phyloP scores from a whole-genome alignment of 2,113 vertebrate species.

The Chascanopsetta lugubris region DNA sequence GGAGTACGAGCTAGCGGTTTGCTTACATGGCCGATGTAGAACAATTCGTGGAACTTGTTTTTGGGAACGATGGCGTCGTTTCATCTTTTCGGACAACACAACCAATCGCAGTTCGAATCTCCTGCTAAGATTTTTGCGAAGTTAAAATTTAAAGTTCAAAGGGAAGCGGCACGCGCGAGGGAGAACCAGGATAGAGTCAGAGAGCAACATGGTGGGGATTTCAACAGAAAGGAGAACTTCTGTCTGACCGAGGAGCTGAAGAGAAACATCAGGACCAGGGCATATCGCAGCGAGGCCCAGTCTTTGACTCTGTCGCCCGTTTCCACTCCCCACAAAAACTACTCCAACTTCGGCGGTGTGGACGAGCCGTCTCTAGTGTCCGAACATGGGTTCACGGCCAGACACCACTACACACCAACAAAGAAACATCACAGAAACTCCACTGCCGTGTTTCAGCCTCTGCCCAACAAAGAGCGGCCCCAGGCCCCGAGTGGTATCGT shows the following conservation, averaged over 20 bases:
- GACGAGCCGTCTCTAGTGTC: background rate
- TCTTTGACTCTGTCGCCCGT: slow-evolving; percentile 74
- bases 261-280: background rate
- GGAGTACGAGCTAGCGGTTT: slow-evolving; percentile 18
- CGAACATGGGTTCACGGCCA: background rate
- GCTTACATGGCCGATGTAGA: background rate
- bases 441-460: background rate
- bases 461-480: background rate
- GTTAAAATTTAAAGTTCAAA: slow-evolving; percentile 74
- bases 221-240: background rate
- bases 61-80: slow-evolving; percentile 40
- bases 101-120: slow-evolving; percentile 46
- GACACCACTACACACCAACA: slow-evolving; percentile 1
- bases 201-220: background rate
- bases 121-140: slow-evolving; percentile 80
- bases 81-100: background rate
- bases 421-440: slow-evolving; percentile 35
- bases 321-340: slow-evolving; percentile 47
- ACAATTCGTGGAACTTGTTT: fast-evolving
- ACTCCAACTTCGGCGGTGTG: background rate
- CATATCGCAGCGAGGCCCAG: slow-evolving; percentile 37
- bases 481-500: background rate
- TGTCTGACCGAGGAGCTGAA: background rate
- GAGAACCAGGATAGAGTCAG: background rate
- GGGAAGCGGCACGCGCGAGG: slow-evolving; percentile 2